Base-by-base conservation (phyloP, 2,888 invertebrate genomes). In the Himalopsyche anomala region DNA sequence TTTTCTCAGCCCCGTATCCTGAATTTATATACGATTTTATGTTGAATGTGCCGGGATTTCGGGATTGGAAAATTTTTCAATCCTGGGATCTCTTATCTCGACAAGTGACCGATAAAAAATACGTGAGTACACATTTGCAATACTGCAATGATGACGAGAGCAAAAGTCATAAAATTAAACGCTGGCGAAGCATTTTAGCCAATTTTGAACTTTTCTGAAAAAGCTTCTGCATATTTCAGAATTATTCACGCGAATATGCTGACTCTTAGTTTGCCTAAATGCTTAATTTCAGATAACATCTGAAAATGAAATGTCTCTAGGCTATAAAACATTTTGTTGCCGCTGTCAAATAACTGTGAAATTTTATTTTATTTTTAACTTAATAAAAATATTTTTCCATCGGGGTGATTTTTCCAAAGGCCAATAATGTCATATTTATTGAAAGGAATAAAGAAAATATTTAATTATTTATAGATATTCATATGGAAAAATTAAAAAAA, bases 321-420 rank as follows among this genome's bases (percentile, higher is more conserved):
- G 62, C 28, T 28, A 62, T 62, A 62, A 62, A 62, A 62, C 62
- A 62, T 62, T 62, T 62, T 62, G 62, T 62, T 19, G 28, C 62
- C 6, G 11, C 62, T 62, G 62, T 62, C 62, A 62, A 62, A 62
- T 62, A n/a, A 8, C 28, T 11, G 62, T 62, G 62, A 62, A 62
- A 62, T 62, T 62, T 62, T 62, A 19, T 19, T 62, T 62, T 51
- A 51, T 54, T 74, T 40, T 69, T 81, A 84, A 42, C 62, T 1
- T 55, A 82, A 45, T 82, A 85, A 82, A 85, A 82, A 85, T 85
- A 82, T 82, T 85, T 82, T 85, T 85, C 54, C 85, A 82, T 85
- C 82, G 36, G 82, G 80, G 69, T 82, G 40, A 74, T 74, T 82
- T 82, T 85, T 69, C 74, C 40, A 0, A 6, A 45, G 9, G 8